Percentiles rank a stretch among this genome's conserved stretches.
phyloP scores from a whole-genome alignment of 2,113 vertebrate species.

The Macquaria australasica region DNA sequence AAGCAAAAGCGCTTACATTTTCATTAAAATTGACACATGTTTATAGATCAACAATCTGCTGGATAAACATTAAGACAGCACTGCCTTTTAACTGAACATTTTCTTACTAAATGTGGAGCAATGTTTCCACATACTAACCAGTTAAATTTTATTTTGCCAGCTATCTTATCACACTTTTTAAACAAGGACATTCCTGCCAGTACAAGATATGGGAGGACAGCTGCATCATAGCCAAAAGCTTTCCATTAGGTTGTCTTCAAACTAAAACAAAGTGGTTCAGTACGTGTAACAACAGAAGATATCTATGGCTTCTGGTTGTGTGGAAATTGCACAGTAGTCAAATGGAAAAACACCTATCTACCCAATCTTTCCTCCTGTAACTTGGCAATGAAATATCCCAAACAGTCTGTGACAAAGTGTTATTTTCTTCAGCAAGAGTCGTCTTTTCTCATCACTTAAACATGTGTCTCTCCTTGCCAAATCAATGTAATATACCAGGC shows the following conservation, averaged over 20 bases:
- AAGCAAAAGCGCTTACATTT: background rate
- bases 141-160: background rate
- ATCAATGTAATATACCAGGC: conserved; percentile 21
- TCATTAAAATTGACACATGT: background rate
- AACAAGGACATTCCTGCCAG: background rate
- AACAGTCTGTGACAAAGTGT: background rate
- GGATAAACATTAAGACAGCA: background rate
- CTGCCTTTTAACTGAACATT: background rate
- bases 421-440: background rate
- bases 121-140: background rate
- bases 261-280: conserved; percentile 1
- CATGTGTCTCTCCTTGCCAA: background rate
- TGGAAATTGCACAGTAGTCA: background rate
- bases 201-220: background rate
- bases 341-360: conserved; percentile 7
- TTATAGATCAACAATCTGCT: background rate
- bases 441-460: background rate
- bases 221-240: background rate
- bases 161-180: background rate
- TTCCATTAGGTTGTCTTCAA: conserved; percentile 32
- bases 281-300: background rate
- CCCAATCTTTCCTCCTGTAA: background rate
- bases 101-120: background rate
- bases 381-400: conserved; percentile 7
- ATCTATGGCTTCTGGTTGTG: background rate